Evolutionary conservation across 2,888 invertebrate species (phyloP).

Genomic region (Anthrax anthrax): DNA sequence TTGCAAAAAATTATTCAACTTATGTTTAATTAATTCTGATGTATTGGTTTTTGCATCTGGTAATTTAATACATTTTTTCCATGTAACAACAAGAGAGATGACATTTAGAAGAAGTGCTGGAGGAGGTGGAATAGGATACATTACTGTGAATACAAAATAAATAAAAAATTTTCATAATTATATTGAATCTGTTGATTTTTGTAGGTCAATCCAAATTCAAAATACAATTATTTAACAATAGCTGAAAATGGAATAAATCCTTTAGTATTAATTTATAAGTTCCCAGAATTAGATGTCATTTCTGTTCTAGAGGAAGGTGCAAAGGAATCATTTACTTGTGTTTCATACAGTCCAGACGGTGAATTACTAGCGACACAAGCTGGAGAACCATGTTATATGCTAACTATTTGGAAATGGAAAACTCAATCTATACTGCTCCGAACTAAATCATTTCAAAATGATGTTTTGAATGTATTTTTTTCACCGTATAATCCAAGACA

Average conservation of each 20-base stretch:
- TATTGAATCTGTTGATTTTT: conserved; percentile 13
- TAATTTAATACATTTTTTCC: conserved; percentile 62
- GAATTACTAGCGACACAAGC: conserved; percentile 55
- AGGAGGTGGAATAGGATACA: conserved; percentile 68
- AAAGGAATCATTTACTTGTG: conserved; percentile 50
- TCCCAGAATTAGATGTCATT: conserved; percentile 63
- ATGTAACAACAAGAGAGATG: conserved; percentile 48
- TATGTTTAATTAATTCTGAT: conserved; percentile 58
- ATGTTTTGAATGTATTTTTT: conserved; percentile 65
- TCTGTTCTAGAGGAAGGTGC: conserved; percentile 67
- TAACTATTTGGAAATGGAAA: conserved; percentile 84
- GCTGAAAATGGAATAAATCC: conserved; percentile 66
- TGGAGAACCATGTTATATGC: conserved; percentile 70
- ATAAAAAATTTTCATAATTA: conserved; percentile 1
- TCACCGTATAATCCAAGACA: conserved; percentile 67
- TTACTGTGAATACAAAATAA: conserved; percentile 46
- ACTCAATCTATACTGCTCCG: conserved; percentile 58
- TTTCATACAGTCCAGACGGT: conserved; percentile 70
- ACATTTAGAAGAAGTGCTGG: conserved; percentile 58
- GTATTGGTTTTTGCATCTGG: conserved; percentile 69
- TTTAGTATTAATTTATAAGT: conserved; percentile 66
- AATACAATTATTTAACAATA: conserved; percentile 56
- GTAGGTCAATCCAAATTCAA: conserved; percentile 48
- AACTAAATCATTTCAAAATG: conserved; percentile 70
- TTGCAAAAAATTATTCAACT: conserved; percentile 63